Evolutionary conservation across 2,113 vertebrate genomes (phyloP), one percentile per base, ranked within the genome.

Genomic region (Capreolus pygargus): DNA sequence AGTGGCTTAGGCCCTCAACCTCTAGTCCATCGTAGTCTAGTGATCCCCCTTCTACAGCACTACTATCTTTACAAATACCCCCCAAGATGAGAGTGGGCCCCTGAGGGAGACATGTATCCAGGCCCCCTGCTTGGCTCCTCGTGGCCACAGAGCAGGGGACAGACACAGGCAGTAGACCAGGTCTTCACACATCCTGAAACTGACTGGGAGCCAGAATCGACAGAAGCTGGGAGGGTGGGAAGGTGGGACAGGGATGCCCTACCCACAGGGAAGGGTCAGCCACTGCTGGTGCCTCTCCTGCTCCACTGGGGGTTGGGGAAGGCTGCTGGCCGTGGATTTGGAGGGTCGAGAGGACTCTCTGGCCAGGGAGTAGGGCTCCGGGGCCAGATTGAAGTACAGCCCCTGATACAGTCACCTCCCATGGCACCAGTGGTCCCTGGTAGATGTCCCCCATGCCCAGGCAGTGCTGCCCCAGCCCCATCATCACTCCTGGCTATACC

Each of bases 401-500:
- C 60, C 28, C 14, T 61, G 60, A 16, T 33, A 14, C 60, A 61
- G 60, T 61, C 60, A 33, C 28, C 14, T 61, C 60, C 60, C 60
- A 3, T 61, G 60, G 60, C 30, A 61, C 14, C 28, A 61, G 14
- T 33, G 30, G 15, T 16, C 28, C 28, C 30, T 61, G 1, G 0
- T 30, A 61, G 60, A 61, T 61, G 14, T 13, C 15, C 60, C 60
- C 30, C 60, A 61, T 6, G 3, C 60, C 60, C 60, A 61, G 28
- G 60, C 6, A 61, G 28, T 30, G 28, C 28, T 61, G 28, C 28
- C 28, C 28, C 60, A 61, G 28, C 60, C 28, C 60, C 6, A 0
- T 33, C 7, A 2, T 61, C 60, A 33, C 60, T 3, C 17, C 82
- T 5, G n/a, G 12, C 14, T 39, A 43, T 98, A 99, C 99, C 99